Conservation (phyloP, 53 echinoderm and acorn worm species). For the Glandiceps talaboti region DNA sequence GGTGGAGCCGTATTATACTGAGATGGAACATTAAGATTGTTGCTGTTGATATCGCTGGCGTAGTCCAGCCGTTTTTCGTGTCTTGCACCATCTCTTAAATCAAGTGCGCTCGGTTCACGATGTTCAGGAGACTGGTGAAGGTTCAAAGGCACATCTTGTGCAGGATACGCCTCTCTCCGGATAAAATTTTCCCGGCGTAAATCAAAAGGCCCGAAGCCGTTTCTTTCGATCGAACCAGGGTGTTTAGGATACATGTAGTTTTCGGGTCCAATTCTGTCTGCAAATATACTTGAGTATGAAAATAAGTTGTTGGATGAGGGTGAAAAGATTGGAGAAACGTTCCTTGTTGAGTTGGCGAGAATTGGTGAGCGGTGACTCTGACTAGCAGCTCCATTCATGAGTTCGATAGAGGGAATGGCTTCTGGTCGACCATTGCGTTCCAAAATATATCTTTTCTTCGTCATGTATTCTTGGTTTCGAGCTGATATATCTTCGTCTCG, state of each 20-base stretch:
- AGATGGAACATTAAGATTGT: not conserved
- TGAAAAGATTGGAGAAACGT: not conserved
- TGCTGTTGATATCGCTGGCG: not conserved
- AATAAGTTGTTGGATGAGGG: not conserved
- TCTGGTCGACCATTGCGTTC: not conserved
- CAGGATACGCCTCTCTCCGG: not conserved
- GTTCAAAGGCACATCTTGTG: not conserved
- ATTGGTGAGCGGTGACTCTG: not conserved
- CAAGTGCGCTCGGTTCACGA: not conserved
- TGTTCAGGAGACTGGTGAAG: not conserved
- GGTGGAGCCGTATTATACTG: constrained; percentile 8
- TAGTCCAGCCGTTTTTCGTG: not conserved
- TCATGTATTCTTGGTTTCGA: not conserved
- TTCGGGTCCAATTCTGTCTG: not conserved
- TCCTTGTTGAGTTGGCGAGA: not conserved
- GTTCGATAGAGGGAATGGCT: not conserved
- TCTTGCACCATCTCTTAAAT: not conserved
- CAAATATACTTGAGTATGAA: not conserved
- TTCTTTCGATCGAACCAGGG: not conserved
- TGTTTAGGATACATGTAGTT: not conserved
- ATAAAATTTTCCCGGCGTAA: not conserved
- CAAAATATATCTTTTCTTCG: not conserved
- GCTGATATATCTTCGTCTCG: not conserved
- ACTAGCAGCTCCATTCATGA: not conserved
- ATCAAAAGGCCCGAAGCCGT: not conserved